Evolutionary conservation across 2,797 vertebrate genomes (phyloP).

Genomic region (Picus viridis): DNA sequence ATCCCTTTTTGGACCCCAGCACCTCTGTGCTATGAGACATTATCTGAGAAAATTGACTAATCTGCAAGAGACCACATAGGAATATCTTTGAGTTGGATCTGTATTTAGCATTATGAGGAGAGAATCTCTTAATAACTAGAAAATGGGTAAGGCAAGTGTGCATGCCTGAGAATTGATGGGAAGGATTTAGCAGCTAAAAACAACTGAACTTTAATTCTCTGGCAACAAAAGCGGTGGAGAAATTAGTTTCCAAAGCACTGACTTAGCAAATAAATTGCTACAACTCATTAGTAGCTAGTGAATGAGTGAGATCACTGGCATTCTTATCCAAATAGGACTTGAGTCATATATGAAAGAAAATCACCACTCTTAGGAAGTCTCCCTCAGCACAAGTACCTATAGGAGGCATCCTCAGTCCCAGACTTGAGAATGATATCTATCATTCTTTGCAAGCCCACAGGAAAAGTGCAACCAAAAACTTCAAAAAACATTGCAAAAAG

Average conservation of each 20-base stretch:
- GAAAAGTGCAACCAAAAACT: neutral
- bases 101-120: neutral
- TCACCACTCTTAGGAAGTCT: neutral
- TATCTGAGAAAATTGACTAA: neutral
- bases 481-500: neutral
- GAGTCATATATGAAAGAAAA: neutral
- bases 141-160: neutral
- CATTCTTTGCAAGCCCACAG: neutral
- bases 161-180: neutral
- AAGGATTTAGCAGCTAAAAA: neutral
- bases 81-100: neutral
- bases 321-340: neutral
- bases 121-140: neutral
- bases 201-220: neutral
- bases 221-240: neutral
- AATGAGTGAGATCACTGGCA: neutral
- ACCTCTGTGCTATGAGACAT: neutral
- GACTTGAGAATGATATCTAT: accelerated
- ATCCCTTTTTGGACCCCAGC: neutral
- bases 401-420: neutral
- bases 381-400: neutral
- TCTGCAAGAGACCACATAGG: neutral
- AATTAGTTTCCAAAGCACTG: neutral
- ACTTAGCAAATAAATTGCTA: neutral
- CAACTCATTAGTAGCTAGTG: neutral